These are phyloP conservation scores for Amblyopsis hoosieri DNA, from an alignment of 2,797 vertebrate species.

Conservation along the genomic window DNA sequence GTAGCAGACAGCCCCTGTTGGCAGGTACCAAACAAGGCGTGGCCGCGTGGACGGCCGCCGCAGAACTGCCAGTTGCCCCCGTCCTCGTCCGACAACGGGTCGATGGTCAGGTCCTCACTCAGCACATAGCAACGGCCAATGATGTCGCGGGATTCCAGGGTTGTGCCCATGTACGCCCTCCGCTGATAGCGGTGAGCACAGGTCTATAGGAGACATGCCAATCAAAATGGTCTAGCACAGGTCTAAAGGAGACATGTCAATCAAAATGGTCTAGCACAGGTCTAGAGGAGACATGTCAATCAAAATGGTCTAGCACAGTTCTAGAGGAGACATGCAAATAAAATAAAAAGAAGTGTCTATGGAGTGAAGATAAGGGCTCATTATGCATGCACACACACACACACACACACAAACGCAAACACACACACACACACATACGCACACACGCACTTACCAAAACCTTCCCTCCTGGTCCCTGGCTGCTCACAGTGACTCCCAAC, in stretches of 20 bases:
- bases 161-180: conserved; percentile 71
- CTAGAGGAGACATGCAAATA: neutral
- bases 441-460: conserved; percentile 86
- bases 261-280: too few species aligned
- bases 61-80: conserved; percentile 91
- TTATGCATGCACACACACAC: neutral
- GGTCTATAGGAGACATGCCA: conserved; percentile 71
- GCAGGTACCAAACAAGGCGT: conserved; percentile 93
- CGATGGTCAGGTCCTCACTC: conserved; percentile 85
- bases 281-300: neutral
- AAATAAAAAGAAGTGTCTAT: neutral
- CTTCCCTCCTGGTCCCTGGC: conserved; percentile 95
- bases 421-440: conserved; percentile 1
- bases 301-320: neutral
- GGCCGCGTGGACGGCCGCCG: conserved; percentile 81
- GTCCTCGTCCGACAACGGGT: conserved; percentile 65
- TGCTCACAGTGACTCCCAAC: conserved; percentile 96
- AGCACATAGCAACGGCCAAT: conserved; percentile 92
- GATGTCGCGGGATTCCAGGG: conserved; percentile 86
- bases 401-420: conserved; percentile 2
- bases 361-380: neutral
- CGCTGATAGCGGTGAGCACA: conserved; percentile 96
- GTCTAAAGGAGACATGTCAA: conserved; percentile 73
- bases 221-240: neutral
- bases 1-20: conserved; percentile 95